These are phyloP conservation scores for Trichomycterus rosablanca DNA, from an alignment of 2,113 vertebrate genomes.

Conservation along the genomic window DNA sequence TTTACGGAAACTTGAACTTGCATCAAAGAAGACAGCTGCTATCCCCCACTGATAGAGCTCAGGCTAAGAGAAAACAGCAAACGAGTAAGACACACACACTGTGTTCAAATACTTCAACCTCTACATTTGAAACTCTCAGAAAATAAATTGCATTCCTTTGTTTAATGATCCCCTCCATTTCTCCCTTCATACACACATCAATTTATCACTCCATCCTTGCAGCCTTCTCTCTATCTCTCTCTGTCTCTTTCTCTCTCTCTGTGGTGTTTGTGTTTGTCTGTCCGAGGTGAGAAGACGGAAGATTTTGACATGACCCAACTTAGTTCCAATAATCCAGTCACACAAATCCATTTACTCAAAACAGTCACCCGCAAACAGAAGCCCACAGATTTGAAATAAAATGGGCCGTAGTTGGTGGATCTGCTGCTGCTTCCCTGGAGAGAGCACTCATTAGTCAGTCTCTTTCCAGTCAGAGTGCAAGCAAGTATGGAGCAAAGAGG, in stretches of 20 bases:
- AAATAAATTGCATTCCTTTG: constrained; percentile 23
- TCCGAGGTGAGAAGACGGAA: constrained; percentile 10
- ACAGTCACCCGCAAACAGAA: constrained; percentile 32
- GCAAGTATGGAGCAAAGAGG: constrained; percentile 36
- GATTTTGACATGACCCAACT: constrained; percentile 26
- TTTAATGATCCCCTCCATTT: constrained; percentile 26
- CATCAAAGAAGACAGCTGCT: constrained; percentile 73
- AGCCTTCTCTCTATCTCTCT: constrained; percentile 27
- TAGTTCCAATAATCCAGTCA: constrained; percentile 32
- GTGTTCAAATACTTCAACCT: background rate
- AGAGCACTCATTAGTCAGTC: constrained; percentile 74
- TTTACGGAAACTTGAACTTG: constrained; percentile 74
- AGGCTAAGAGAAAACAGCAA: constrained; percentile 73
- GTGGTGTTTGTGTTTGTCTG: constrained; percentile 38
- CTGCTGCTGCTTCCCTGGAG: constrained; percentile 67
- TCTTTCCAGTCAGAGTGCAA: constrained; percentile 64
- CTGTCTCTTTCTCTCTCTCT: background rate
- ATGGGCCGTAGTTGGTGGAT: constrained; percentile 66
- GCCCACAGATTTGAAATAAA: constrained; percentile 43
- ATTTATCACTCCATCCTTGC: constrained; percentile 20
- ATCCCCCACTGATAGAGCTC: constrained; percentile 70
- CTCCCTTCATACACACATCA: constrained; percentile 26
- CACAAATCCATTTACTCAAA: constrained; percentile 31
- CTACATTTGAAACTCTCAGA: constrained; percentile 24
- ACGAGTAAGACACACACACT: constrained; percentile 64